Evolutionary conservation across 2,797 vertebrate genomes (phyloP).

Genomic region (Eospalax fontanierii): DNA sequence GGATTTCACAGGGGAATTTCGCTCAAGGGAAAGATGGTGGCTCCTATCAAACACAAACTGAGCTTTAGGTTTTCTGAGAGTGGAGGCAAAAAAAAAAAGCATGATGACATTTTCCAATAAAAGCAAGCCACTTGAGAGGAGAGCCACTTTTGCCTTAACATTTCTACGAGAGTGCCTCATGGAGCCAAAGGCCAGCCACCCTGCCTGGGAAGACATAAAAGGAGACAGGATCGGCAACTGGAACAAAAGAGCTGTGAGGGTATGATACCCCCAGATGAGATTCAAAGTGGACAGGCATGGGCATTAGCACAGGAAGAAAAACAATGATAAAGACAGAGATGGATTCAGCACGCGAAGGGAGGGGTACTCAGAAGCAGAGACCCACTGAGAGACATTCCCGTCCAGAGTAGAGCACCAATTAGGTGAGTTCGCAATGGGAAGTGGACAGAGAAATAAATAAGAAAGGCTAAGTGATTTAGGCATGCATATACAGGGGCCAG

Average conservation of each 20-base stretch:
- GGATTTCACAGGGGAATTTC: neutral
- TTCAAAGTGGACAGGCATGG: conserved; percentile 21
- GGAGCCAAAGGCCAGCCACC: neutral
- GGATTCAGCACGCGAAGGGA: neutral
- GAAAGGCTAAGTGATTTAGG: conserved; percentile 46
- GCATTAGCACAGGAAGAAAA: conserved; percentile 33
- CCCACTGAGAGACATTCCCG: neutral
- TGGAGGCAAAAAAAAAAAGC: neutral
- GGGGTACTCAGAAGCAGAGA: neutral
- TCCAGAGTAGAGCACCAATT: conserved; percentile 54
- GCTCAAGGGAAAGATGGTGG: neutral
- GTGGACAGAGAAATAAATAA: conserved; percentile 65
- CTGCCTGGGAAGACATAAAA: neutral
- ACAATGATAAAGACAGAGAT: conserved; percentile 68
- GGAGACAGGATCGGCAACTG: neutral
- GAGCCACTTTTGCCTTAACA: neutral
- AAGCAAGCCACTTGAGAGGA: neutral
- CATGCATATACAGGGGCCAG: neutral
- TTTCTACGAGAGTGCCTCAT: neutral
- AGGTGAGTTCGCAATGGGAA: conserved; percentile 55
- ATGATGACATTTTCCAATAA: conserved; percentile 5
- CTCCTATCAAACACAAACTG: neutral
- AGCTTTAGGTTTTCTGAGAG: neutral
- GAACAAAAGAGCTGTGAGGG: neutral
- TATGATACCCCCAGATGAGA: conserved; percentile 46